Base-by-base conservation (phyloP, 1,140 invertebrate genomes). In the Geopemphigus sp. region DNA sequence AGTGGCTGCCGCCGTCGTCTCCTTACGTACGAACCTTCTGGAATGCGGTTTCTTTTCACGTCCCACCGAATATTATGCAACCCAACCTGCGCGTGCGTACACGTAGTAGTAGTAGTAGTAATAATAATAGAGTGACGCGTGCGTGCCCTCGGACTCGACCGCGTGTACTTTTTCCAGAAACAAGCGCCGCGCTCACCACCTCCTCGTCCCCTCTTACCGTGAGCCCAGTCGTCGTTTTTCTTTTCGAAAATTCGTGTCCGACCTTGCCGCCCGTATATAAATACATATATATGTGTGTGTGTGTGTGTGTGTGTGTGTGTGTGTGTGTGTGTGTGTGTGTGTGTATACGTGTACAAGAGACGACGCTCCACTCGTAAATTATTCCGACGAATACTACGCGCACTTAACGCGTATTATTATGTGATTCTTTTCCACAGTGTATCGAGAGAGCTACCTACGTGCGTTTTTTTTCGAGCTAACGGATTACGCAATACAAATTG, bases 21-120 rank as follows among this genome's bases (percentile, higher is more conserved):
- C 29, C 63, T 45, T 22, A 68, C 22, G 22, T 14, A 39, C 11
- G 59, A 59, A 45, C 73, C 24, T n/a, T 47, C 26, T 54, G 74
- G 74, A 78, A 78, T 78, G 74, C 57, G 39, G 74, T 78, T 54
- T 72, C 57, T 57, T 57, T 74, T 74, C 72, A 73, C 53, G 29
- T 74, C 72, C 72, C 29, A 45, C 22, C 29, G 29, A 74, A 74
- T 45, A 64, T 73, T 74, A 74, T 74, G 72, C 72, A 74, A 74
- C 5, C 72, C 72, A 74, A 74, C 5, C 72, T 54, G 54, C 54
- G 4, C 19, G 8, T 19, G 19, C 19, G n/a, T 22, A 19, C 8
- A 56, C 4, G 6, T 19, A 19, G 6, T 54, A 14, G n/a, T n/a
- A n/a, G n/a, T n/a, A n/a, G 8, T 39, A 39, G 32, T 39, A 39